Evolutionary conservation across 2,888 invertebrate genomes (phyloP).

Genomic region (Himalopsyche tibetana): DNA sequence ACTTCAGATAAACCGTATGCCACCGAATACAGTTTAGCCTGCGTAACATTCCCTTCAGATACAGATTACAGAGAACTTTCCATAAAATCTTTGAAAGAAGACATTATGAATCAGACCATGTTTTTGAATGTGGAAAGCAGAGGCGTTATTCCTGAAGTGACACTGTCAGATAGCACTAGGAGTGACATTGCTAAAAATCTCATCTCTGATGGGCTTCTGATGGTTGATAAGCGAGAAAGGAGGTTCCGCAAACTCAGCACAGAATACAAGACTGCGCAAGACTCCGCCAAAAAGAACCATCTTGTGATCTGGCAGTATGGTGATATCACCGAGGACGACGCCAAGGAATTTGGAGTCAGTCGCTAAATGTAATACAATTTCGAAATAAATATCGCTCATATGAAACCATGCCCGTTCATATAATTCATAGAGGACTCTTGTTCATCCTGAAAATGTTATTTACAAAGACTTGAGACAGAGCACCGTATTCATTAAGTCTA

Average conservation of each 20-base stretch:
- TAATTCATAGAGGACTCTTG: slow-evolving; percentile 17
- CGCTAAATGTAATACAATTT: slow-evolving; percentile 68
- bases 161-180: slow-evolving; percentile 75
- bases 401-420: slow-evolving; percentile 42
- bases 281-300: slow-evolving; percentile 90
- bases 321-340: slow-evolving; percentile 97
- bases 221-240: slow-evolving; percentile 87
- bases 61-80: slow-evolving; percentile 90
- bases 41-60: slow-evolving; percentile 90
- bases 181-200: slow-evolving; percentile 81
- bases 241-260: slow-evolving; percentile 86
- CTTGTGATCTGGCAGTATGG: slow-evolving; percentile 98
- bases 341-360: slow-evolving; percentile 76
- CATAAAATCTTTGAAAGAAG: slow-evolving; percentile 79
- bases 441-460: slow-evolving; percentile 35
- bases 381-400: slow-evolving; percentile 43
- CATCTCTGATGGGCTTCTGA: slow-evolving; percentile 90
- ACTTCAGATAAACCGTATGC: slow-evolving; percentile 87
- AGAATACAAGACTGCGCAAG: slow-evolving; percentile 91
- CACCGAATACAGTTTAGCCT: slow-evolving; percentile 90
- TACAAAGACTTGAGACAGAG: slow-evolving; percentile 14
- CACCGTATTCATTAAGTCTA: slow-evolving; percentile 9
- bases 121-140: slow-evolving; percentile 90
- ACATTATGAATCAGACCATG: slow-evolving; percentile 84
- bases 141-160: slow-evolving; percentile 77